Percentiles rank a stretch among this genome's conserved stretches.
Evolutionary conservation across 2,113 vertebrate genomes (phyloP).

Genomic region (Cryptoleucopteryx plumbea): DNA sequence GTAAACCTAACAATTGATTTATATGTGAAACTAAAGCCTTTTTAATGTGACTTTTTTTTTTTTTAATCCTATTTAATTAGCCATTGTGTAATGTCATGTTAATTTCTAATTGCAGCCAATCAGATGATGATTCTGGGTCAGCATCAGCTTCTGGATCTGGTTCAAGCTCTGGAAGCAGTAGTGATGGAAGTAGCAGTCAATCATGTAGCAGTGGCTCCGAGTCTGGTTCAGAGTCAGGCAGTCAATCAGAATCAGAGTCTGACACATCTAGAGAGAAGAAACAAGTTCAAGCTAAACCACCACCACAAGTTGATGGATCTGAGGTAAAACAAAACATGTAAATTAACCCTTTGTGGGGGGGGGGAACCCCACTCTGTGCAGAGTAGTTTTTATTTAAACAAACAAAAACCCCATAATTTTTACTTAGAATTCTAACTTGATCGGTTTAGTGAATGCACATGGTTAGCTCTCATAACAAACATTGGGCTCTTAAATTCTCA

Average conservation of each 20-base stretch:
- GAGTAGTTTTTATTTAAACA: neutral
- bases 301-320: constrained; percentile 85
- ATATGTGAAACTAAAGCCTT: neutral
- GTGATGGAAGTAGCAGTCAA: constrained; percentile 91
- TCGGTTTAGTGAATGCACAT: neutral
- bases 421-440: neutral
- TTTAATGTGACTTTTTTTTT: neutral
- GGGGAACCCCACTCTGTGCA: neutral
- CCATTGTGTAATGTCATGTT: constrained; percentile 17
- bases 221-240: constrained; percentile 90
- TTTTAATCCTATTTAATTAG: neutral
- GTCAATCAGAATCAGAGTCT: constrained; percentile 89
- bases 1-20: neutral
- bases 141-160: constrained; percentile 84
- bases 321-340: constrained; percentile 80
- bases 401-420: neutral
- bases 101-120: constrained; percentile 79
- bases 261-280: constrained; percentile 86
- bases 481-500: neutral
- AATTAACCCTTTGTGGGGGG: neutral
- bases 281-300: constrained; percentile 81
- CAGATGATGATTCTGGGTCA: constrained; percentile 88
- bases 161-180: constrained; percentile 91
- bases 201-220: constrained; percentile 94
- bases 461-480: neutral